These are phyloP conservation scores for Tauraco hartlaubi DNA, from an alignment of 2,797 vertebrate genomes.

Conservation along the genomic window DNA sequence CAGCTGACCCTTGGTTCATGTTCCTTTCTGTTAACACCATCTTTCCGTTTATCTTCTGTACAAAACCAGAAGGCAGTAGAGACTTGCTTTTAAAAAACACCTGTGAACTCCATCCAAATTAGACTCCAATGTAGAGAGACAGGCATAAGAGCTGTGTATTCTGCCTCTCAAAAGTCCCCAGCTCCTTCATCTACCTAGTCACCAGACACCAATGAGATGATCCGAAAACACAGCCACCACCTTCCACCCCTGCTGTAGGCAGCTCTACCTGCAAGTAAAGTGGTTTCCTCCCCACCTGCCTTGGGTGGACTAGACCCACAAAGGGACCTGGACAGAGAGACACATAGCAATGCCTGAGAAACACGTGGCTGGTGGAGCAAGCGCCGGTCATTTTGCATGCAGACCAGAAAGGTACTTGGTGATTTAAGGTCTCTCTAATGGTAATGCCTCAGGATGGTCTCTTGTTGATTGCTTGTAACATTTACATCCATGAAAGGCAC, in stretches of 20 bases:
- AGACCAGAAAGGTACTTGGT: background rate
- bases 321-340: background rate
- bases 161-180: background rate
- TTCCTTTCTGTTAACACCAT: background rate
- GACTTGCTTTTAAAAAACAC: background rate
- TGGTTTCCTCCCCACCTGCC: background rate
- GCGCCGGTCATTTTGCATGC: background rate
- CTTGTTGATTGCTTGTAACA: background rate
- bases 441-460: background rate
- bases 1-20: background rate
- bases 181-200: background rate
- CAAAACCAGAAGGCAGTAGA: background rate
- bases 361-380: background rate
- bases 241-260: background rate
- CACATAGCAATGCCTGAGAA: background rate
- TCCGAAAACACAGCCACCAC: background rate
- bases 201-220: background rate
- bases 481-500: background rate
- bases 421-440: background rate
- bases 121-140: background rate
- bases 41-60: background rate
- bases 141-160: background rate
- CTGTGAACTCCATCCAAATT: background rate
- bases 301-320: background rate
- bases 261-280: background rate